Evolutionary conservation across 2,797 vertebrate genomes (phyloP), one percentile per base, ranked within the genome.

Genomic region (Hoplostethus atlanticus): DNA sequence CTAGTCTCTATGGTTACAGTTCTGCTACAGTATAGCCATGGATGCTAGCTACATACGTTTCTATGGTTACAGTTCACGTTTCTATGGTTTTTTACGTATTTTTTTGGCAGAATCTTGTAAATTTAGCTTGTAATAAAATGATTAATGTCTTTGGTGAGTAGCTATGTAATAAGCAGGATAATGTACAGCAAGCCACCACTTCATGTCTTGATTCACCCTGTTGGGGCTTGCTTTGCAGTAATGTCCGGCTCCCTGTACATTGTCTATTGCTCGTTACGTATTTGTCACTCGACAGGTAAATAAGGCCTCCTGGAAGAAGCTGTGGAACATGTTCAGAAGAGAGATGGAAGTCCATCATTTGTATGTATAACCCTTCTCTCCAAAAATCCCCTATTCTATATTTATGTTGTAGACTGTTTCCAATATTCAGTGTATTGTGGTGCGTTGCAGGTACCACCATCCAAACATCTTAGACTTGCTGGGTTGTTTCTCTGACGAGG

Each of bases 271-370:
- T 13, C 4, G 2, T 81, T 10, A 1, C 25, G 50, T 48, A 11
- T 54, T 13, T 6, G 1, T 81, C 9, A 1, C 46, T 55, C 12
- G 62, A 61, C 76, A 94, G 93, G 79, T 31, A 6, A 81, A 81
- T 11, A 77, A 76, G 34, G 54, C 17, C 5, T 85, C 86, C 1
- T 93, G 93, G 88, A 94, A 89, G 79, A 88, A 88, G 68, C 76
- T 89, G 21, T 95, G 93, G 92, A 92, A 94, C 60, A 73, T 68
- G 55, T 95, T 95, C 89, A 89, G 90, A 64, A 94, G 90, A 80
- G 93, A 96, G 83, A 90, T 89, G 73, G 93, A 95, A 91, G 84
- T 92, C 77, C 92, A 95, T 72, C 85, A 93, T 52, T 81, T 95
- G 95, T 93, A 90, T 84, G 94, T 90, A 31, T 50, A 7, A n/a